Percentiles rank a stretch among this genome's conserved stretches.
phyloP scores from a whole-genome alignment of 2,888 invertebrate genomes.

The Diaphora mendica region DNA sequence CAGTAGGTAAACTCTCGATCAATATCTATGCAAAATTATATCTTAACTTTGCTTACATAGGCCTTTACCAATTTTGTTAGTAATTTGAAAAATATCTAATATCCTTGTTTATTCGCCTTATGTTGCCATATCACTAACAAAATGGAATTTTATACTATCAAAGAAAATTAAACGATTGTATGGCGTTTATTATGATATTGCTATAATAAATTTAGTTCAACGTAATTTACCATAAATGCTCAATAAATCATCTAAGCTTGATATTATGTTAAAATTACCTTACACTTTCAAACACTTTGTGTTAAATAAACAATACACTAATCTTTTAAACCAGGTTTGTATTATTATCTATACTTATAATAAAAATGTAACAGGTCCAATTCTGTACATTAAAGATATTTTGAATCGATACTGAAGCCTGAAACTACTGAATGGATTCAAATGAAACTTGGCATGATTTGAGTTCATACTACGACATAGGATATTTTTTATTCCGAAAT shows the following conservation, averaged over 20 bases:
- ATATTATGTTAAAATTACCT: background rate
- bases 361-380: no score
- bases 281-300: background rate
- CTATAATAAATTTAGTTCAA: slow-evolving; percentile 14
- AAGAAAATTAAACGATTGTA: background rate
- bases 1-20: background rate
- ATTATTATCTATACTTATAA: no score
- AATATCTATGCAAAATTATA: background rate
- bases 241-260: slow-evolving; percentile 3
- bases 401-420: no score
- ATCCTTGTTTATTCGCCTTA: background rate
- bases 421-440: no score
- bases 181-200: slow-evolving; percentile 7
- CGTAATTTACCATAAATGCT: slow-evolving; percentile 3
- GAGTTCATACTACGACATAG: no score
- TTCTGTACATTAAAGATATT: no score
- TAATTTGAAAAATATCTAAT: background rate
- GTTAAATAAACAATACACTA: background rate
- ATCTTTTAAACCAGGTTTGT: background rate
- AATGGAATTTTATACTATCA: background rate
- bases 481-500: no score
- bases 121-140: background rate
- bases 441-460: no score
- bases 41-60: background rate
- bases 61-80: background rate